Percentiles rank a stretch among this genome's conserved stretches.
These are phyloP conservation scores for Phaedon cochleariae DNA, from an alignment of 2,888 invertebrate genomes.

Conservation along the genomic window DNA sequence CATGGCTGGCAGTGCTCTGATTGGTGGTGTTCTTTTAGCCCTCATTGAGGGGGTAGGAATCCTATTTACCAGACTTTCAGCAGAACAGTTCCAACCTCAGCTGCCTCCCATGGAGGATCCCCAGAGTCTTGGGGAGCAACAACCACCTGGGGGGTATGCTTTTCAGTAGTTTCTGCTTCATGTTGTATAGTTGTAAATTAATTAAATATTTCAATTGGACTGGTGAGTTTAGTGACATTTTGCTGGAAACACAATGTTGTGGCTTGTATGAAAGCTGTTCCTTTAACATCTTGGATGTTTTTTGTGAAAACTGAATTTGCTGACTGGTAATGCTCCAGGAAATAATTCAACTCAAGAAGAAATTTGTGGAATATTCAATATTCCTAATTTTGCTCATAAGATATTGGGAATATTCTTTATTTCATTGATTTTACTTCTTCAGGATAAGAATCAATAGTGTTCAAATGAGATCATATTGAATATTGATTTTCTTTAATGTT, in stretches of 20 bases:
- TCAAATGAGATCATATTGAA: not conserved
- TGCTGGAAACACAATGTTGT: not conserved
- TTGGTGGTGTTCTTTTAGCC: constrained; percentile 94
- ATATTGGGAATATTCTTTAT: no score
- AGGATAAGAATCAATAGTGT: no score
- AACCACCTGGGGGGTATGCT: constrained; percentile 45
- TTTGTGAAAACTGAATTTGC: no score
- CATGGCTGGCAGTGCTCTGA: constrained; percentile 94
- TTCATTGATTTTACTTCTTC: no score
- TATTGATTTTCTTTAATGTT: not conserved
- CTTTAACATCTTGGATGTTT: not conserved
- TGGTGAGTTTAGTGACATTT: constrained; percentile 1
- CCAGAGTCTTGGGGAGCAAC: constrained; percentile 71
- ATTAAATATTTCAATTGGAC: constrained; percentile 30
- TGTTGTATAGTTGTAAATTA: constrained; percentile 39
- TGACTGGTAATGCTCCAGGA: no score
- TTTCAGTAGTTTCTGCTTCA: constrained; percentile 46
- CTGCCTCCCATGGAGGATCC: constrained; percentile 81
- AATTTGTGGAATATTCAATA: not conserved
- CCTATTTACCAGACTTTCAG: constrained; percentile 88
- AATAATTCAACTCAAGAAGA: no score
- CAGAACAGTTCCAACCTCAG: constrained; percentile 92
- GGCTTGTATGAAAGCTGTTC: constrained; percentile 1
- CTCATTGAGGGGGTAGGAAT: constrained; percentile 98
- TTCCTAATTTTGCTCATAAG: no score